Base-by-base conservation (phyloP, 2,888 invertebrate genomes). In the Andricus quercusramuli region DNA sequence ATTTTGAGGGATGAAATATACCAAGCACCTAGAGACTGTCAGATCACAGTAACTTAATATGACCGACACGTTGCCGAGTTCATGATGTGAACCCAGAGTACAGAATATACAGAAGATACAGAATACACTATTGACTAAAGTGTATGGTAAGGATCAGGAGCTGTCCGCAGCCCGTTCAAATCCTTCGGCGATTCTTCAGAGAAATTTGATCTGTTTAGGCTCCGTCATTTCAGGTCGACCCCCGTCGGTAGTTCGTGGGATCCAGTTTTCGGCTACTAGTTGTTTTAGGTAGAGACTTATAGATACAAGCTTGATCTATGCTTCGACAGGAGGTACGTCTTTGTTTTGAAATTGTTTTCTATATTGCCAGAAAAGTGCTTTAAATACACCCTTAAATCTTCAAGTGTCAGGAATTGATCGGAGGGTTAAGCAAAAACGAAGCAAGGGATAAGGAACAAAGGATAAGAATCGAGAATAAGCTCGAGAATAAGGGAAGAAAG, bases 281-380 rank as follows among this genome's bases (percentile, higher is more conserved):
- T 70, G 70, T 70, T 70, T 70, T 70, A 74, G 74, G 74, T 56
- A 25, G 11, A 51, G 11, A 74, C 70, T 74, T 47, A 13, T 29
- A n/a, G 29, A 9, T 29, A 74, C 44, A 74, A 51, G 25, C 51
- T 51, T 51, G 17, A 51, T 51, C 47, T 51, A 70, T 70, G 37
- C n/a, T n/a, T n/a, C n/a, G 22, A 67, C 37, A 67, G 37, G 41
- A 67, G 37, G 66, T 32, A n/a, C 11, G n/a, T 13, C 74, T 56
- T 56, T 74, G 74, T 74, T 74, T 74, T 74, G n/a, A 74, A 74
- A 74, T 81, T 80, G 41, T 62, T 80, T 37, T 65, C 79, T 65
- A 32, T 20, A 77, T 32, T 79, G 47, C 70, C 68, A 17, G 68
- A 66, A 79, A 65, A 74, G n/a, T 32, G 51, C 1, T 70, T 56